Evolutionary conservation across 2,113 vertebrate genomes (phyloP).

Genomic region (Gymnarchus niloticus): DNA sequence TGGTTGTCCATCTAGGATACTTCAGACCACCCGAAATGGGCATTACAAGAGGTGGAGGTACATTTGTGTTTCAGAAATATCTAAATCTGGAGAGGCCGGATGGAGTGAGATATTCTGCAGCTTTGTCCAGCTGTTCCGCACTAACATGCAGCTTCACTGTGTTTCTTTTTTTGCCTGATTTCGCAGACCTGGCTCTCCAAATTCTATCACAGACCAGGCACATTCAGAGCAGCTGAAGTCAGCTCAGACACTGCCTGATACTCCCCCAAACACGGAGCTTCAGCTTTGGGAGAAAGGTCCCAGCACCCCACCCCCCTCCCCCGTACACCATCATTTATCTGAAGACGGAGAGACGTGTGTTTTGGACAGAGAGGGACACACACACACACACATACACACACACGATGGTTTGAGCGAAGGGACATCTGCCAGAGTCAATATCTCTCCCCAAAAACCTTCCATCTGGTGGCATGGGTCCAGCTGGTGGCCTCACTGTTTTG

Average conservation of each 20-base stretch:
- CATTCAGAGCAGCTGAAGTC: not conserved
- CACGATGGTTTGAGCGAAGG: not conserved
- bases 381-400: not conserved
- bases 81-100: not conserved
- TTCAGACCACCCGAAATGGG: not conserved
- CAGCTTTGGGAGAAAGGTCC: not conserved
- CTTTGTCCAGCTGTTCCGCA: not conserved
- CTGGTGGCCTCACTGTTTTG: conserved; percentile 19
- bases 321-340: not conserved
- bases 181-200: not conserved
- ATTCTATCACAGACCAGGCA: conserved; percentile 6
- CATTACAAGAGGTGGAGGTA: not conserved
- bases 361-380: not conserved
- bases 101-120: not conserved
- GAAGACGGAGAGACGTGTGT: not conserved
- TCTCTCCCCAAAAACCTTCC: not conserved
- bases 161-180: not conserved
- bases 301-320: not conserved
- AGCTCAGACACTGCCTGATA: not conserved
- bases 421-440: conserved; percentile 19
- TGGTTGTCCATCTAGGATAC: not conserved
- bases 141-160: not conserved
- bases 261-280: not conserved
- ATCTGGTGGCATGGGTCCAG: not conserved
- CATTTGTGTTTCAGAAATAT: not conserved